phyloP scores from a whole-genome alignment of 2,797 vertebrate species.

The Pempheris klunzingeri region DNA sequence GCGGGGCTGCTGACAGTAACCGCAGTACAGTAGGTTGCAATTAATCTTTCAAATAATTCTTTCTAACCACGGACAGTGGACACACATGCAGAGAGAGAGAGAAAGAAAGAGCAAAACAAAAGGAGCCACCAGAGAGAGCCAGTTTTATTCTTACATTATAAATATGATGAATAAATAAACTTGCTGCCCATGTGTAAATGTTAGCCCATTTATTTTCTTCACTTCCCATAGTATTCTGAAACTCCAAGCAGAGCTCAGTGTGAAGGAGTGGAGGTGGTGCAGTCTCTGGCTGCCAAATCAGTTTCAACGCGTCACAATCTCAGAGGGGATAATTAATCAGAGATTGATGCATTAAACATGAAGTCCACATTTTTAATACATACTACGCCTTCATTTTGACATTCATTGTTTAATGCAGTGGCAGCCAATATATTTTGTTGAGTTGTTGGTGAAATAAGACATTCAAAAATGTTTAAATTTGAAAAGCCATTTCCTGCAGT shows the following conservation, averaged over 20 bases:
- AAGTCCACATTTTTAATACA: conserved; percentile 66
- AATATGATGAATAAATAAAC: conserved; percentile 56
- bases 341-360: conserved; percentile 78
- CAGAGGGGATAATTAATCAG: conserved; percentile 79
- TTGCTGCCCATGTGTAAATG: conserved; percentile 33
- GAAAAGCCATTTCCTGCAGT: conserved; percentile 51
- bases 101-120: conserved; percentile 46
- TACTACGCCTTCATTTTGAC: conserved; percentile 60
- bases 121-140: conserved; percentile 38
- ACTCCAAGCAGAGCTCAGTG: neutral
- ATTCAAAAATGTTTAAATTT: conserved; percentile 57
- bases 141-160: conserved; percentile 41
- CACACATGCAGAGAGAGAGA: conserved; percentile 19
- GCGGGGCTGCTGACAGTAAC: conserved; percentile 70
- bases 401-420: conserved; percentile 64
- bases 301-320: conserved; percentile 66
- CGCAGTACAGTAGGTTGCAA: conserved; percentile 73
- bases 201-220: conserved; percentile 63
- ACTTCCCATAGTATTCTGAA: conserved; percentile 35
- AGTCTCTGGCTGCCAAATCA: conserved; percentile 62
- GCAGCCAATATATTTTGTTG: conserved; percentile 60
- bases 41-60: conserved; percentile 81
- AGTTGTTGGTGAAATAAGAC: conserved; percentile 69
- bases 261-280: conserved; percentile 35
- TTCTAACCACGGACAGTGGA: conserved; percentile 47